These are phyloP conservation scores for Odontothrips loti DNA, from an alignment of 2,888 invertebrate genomes.

Conservation along the genomic window DNA sequence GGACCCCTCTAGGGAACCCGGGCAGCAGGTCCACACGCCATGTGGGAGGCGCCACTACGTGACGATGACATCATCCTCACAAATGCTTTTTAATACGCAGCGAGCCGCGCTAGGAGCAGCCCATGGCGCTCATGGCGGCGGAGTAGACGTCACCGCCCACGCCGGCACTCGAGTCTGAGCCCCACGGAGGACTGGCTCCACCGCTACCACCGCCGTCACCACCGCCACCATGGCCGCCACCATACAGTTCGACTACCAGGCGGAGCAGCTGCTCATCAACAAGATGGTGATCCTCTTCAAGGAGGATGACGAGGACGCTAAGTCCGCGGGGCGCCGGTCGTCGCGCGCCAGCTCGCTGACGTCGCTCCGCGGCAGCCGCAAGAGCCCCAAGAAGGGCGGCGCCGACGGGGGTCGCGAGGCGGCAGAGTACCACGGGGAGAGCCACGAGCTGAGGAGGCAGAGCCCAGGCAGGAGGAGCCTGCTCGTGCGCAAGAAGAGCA, in stretches of 20 bases:
- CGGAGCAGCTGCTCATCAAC: constrained; percentile 24
- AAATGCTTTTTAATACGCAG: constrained; percentile 23
- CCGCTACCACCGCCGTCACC: background rate
- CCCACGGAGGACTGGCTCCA: background rate
- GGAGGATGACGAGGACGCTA: background rate
- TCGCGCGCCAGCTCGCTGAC: background rate
- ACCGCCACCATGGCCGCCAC: background rate
- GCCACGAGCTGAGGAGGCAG: background rate
- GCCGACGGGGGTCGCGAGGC: background rate
- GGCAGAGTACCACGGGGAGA: background rate
- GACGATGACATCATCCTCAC: constrained; percentile 19
- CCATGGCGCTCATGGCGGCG: background rate
- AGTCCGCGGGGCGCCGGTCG: background rate
- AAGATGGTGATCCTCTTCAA: constrained; percentile 20
- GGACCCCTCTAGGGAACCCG: no score
- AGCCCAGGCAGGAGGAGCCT: constrained; percentile 6
- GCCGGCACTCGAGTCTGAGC: no score
- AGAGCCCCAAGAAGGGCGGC: background rate
- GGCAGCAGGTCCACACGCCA: background rate
- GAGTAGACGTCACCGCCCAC: no score
- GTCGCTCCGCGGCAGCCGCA: background rate
- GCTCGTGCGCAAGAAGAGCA: background rate
- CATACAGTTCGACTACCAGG: constrained; percentile 13
- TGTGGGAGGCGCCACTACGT: constrained; percentile 18
- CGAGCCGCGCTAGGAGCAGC: background rate